phyloP scores from a whole-genome alignment of 2,888 invertebrate species.

The Drosophila cyrtoloma region DNA sequence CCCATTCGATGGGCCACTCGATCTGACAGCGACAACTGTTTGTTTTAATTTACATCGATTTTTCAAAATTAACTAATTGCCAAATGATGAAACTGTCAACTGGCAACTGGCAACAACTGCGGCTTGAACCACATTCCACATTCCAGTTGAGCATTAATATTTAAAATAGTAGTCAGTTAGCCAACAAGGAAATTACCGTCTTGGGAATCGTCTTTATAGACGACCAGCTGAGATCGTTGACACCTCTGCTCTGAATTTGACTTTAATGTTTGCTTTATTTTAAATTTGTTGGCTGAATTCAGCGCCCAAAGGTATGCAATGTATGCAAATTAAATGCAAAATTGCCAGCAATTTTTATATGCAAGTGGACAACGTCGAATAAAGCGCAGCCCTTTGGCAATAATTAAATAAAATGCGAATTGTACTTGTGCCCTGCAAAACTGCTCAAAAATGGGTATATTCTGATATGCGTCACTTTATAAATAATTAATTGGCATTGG shows the following conservation, averaged over 20 bases:
- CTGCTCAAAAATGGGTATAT: conserved; percentile 1
- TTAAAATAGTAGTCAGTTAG: conserved; percentile 47
- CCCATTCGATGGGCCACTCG: conserved; percentile 5
- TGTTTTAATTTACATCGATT: conserved; percentile 66
- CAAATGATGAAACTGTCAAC: conserved; percentile 64
- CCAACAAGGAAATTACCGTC: conserved; percentile 45
- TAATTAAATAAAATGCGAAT: conserved; percentile 74
- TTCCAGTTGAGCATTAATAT: conserved; percentile 54
- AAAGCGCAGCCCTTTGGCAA: conserved; percentile 54
- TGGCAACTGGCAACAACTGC: background rate
- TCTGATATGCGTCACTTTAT: rapidly evolving
- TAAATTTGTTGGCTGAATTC: conserved; percentile 12
- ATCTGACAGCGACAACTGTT: conserved; percentile 66
- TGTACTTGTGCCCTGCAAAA: conserved; percentile 29
- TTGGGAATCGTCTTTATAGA: conserved; percentile 51
- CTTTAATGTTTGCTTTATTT: conserved; percentile 30
- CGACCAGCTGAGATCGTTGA: conserved; percentile 49
- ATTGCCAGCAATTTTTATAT: conserved; percentile 26
- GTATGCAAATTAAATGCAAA: conserved; percentile 55
- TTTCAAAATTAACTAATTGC: conserved; percentile 78
- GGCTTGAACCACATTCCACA: conserved; percentile 36
- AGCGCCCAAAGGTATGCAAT: conserved; percentile 38
- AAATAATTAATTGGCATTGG: rapidly evolving
- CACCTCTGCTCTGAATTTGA: conserved; percentile 32
- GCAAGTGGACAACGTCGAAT: conserved; percentile 24